A percentile compares a stretch with the other conserved stretches of the same genome.
phyloP scores from a whole-genome alignment of 2,113 vertebrate species.

The Caranx ignobilis region DNA sequence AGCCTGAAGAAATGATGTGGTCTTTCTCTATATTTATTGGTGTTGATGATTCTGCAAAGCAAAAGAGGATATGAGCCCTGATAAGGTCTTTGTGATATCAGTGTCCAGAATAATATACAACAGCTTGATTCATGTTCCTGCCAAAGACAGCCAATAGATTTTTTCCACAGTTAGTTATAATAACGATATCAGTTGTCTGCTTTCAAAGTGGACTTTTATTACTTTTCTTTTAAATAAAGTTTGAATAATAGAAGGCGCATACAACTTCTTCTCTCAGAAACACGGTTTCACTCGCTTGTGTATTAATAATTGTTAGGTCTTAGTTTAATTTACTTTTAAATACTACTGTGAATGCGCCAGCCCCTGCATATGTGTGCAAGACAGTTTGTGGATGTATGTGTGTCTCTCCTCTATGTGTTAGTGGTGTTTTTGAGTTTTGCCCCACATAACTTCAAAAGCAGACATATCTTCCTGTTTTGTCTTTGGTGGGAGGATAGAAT shows the following conservation, averaged over 20 bases:
- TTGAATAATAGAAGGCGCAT: neutral
- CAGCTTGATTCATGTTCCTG: slow-evolving; percentile 58
- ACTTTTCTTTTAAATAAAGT: slow-evolving; percentile 30
- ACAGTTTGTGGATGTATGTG: neutral
- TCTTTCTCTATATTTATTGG: slow-evolving; percentile 69
- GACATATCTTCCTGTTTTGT: slow-evolving; percentile 64
- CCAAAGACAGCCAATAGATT: slow-evolving; percentile 52
- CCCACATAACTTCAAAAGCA: slow-evolving; percentile 47
- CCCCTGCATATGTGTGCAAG: neutral
- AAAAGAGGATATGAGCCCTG: slow-evolving; percentile 60
- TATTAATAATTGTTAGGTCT: neutral
- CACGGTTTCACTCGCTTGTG: neutral
- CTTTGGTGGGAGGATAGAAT: slow-evolving; percentile 25
- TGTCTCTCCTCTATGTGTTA: neutral
- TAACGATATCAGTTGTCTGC: slow-evolving; percentile 27
- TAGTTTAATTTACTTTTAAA: slow-evolving; percentile 6
- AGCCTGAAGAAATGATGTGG: slow-evolving; percentile 47
- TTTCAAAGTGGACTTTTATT: slow-evolving; percentile 29
- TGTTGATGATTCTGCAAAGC: slow-evolving; percentile 55
- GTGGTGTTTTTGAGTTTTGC: slow-evolving; percentile 20
- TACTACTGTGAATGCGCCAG: neutral
- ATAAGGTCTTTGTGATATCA: slow-evolving; percentile 66
- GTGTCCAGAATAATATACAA: slow-evolving; percentile 72
- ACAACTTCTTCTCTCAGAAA: neutral
- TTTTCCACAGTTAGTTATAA: slow-evolving; percentile 29